Percentiles rank a stretch among this genome's conserved stretches.
Evolutionary conservation across 2,113 vertebrate genomes (phyloP).

Genomic region (Pycnonotus jocosus): DNA sequence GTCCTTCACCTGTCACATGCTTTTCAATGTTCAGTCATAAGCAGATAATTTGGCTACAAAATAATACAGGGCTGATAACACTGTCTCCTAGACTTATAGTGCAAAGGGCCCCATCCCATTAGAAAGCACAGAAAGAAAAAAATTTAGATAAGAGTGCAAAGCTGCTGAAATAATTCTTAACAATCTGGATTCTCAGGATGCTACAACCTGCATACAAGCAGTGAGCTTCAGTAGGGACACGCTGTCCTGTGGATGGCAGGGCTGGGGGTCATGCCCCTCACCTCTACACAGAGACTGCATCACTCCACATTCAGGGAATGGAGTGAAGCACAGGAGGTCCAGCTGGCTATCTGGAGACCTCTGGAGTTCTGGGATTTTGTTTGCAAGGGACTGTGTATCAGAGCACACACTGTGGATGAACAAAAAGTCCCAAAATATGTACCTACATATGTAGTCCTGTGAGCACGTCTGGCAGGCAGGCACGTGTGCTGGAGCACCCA

Average conservation of each 20-base stretch:
- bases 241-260: neutral
- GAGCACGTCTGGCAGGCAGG: neutral
- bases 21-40: neutral
- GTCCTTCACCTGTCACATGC: neutral
- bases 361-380: neutral
- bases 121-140: neutral
- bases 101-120: neutral
- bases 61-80: neutral
- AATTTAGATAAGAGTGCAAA: neutral
- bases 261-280: neutral
- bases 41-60: neutral
- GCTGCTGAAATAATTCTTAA: neutral
- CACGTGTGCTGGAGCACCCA: neutral
- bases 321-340: neutral
- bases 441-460: neutral
- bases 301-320: neutral
- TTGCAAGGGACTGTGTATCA: neutral
- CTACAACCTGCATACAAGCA: neutral
- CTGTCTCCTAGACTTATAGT: neutral
- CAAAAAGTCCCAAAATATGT: neutral
- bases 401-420: neutral
- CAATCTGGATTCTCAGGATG: neutral
- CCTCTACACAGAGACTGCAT: neutral
- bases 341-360: neutral
- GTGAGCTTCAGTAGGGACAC: fast-evolving